Conservation (phyloP, 2,113 vertebrate genomes). For the Vulpes ferrilata region DNA sequence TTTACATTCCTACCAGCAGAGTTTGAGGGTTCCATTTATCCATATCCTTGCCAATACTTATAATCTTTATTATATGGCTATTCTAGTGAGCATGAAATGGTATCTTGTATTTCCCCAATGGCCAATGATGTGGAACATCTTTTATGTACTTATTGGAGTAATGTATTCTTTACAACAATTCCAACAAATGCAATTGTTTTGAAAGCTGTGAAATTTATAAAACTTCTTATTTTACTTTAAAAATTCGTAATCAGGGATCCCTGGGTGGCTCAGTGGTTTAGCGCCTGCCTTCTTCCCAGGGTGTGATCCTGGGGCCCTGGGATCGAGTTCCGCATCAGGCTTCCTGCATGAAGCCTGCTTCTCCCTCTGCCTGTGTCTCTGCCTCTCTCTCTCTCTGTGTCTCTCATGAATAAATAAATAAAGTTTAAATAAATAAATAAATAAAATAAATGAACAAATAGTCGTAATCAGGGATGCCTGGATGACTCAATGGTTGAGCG, state of each 20-base stretch:
- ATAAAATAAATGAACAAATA: too few species aligned
- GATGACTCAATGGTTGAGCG: too few species aligned
- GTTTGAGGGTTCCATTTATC: not conserved
- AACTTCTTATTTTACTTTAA: not conserved
- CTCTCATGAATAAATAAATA: too few species aligned
- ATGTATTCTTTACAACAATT: not conserved
- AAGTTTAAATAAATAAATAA: too few species aligned
- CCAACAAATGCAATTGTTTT: not conserved
- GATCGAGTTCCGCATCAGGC: too few species aligned
- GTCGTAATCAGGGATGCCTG: too few species aligned
- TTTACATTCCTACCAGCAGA: not conserved
- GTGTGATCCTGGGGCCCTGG: too few species aligned
- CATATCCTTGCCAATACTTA: not conserved
- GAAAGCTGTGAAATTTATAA: not conserved
- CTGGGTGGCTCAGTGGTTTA: too few species aligned
- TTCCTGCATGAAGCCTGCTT: too few species aligned
- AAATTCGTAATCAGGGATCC: not conserved
- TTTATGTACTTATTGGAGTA: not conserved
- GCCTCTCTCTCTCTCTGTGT: too few species aligned
- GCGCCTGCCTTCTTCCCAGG: too few species aligned
- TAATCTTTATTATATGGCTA: not conserved
- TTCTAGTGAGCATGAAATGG: not conserved
- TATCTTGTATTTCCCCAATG: not conserved
- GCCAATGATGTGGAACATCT: not conserved
- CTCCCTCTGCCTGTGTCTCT: too few species aligned